Evolutionary conservation across 2,113 vertebrate genomes (phyloP).

Genomic region (Leptobrachium leishanense): DNA sequence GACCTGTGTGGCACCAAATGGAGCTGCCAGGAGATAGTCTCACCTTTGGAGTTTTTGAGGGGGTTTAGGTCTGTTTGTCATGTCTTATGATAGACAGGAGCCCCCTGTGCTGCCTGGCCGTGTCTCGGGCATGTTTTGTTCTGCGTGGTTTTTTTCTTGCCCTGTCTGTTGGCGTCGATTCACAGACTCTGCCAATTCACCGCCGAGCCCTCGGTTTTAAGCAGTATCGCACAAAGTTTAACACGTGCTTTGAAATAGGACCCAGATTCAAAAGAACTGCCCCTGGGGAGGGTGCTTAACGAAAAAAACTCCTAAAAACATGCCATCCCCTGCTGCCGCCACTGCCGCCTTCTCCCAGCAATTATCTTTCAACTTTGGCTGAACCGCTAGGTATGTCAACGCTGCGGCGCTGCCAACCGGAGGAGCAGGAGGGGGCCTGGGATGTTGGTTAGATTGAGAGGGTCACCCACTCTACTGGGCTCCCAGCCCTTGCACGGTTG

Average conservation of each 20-base stretch:
- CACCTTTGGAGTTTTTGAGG: conserved; percentile 32
- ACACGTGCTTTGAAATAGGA: conserved; percentile 71
- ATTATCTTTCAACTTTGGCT: conserved; percentile 75
- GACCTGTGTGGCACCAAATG: not conserved
- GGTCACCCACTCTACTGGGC: not conserved
- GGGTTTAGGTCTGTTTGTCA: not conserved
- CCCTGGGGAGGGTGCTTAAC: conserved; percentile 62
- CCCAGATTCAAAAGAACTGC: conserved; percentile 69
- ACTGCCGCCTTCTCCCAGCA: conserved; percentile 61
- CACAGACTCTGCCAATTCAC: conserved; percentile 63
- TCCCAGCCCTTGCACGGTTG: not conserved
- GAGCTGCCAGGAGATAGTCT: not conserved
- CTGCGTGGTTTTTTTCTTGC: not conserved
- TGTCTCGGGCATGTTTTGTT: conserved; percentile 36
- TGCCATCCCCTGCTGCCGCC: conserved; percentile 55
- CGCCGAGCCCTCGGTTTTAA: conserved; percentile 68
- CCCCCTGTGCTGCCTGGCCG: conserved; percentile 48
- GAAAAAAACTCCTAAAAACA: conserved; percentile 49
- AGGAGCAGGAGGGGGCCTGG: conserved; percentile 64
- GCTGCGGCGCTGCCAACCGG: conserved; percentile 63
- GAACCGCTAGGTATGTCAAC: conserved; percentile 70
- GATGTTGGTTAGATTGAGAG: conserved; percentile 45
- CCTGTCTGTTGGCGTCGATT: conserved; percentile 61
- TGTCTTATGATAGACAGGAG: conserved; percentile 36
- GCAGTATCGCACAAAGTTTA: conserved; percentile 71